Evolutionary conservation across 1,140 invertebrate genomes (phyloP), one percentile per base, ranked within the genome.

Genomic region (Ectropis grisescens): DNA sequence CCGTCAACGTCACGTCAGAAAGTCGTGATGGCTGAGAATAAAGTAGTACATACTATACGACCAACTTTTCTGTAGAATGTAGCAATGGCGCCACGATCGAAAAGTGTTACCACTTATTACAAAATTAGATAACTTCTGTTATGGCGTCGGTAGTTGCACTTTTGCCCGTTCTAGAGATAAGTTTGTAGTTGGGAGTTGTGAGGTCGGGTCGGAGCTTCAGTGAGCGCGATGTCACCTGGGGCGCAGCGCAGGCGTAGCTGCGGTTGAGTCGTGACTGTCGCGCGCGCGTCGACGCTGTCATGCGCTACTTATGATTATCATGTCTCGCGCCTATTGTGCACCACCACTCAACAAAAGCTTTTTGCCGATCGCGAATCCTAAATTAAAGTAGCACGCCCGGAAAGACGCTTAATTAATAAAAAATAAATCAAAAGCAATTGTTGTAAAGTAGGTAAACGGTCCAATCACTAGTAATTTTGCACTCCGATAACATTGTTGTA

Each of bases 271-370:
- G 70, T 79, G 70, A 69, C 58, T 49, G 53, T 36, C 46, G 67
- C 66, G 67, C 74, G 66, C 72, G 72, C 65, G 49, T 11, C 22
- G 22, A 8, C 29, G 39, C 48, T 61, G 54, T 69, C 61, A 70
- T 74, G 64, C 58, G 64, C 69, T 59, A 66, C 62, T 69, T 65
- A 54, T 54, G 48, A 71, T 70, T 70, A 65, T 64, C 51, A 62
- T 58, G 60, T 67, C 55, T 59, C 51, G 48, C 49, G 53, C 48
- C 56, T 58, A 3, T 19, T 8, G 16, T 8, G 16, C 16, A 3
- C 16, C 58, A 49, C 29, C 30, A 25, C 29, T 37, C 30, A 29
- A 41, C 25, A 22, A 24, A 9, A 13, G 35, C 34, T 47, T 36
- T 46, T 41, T 47, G 31, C 34, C 29, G 36, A 11, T 36, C 31